Base-by-base conservation (phyloP, 2,797 vertebrate genomes). In the Glossophaga mutica region DNA sequence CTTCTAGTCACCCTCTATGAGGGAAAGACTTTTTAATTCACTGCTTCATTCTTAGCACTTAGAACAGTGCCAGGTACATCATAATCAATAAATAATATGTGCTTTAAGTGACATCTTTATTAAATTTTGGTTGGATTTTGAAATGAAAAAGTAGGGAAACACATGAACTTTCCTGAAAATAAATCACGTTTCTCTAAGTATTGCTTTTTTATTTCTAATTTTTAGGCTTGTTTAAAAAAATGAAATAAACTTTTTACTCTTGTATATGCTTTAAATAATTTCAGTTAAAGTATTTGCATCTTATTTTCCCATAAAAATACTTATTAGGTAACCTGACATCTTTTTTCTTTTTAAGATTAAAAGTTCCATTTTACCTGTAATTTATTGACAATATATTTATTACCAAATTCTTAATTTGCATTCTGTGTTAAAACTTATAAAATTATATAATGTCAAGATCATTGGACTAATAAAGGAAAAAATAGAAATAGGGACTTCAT, bases 281-380 rank as follows among this genome's bases (percentile, higher is more conserved):
- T 93, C 26, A 18, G 16, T 81, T 57, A 73, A 78, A 82, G 24
- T 78, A 83, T 78, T 77, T 74, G 9, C 50, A 52, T 87, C 82
- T 83, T 67, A 94, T 59, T 85, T 81, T 94, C 44, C 34, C 19
- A n/a, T 87, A 74, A 93, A 95, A 78, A 46, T 81, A 67, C n/a
- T 76, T 48, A 86, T 57, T 68, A 68, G 24, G n/a, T 74, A 91
- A 67, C 9, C 37, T 88, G 42, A n/a, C 37, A 48, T 92, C 1
- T 42, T 78, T 91, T 79, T 87, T 65, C 62, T 76, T 90, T 76
- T 81, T 68, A 68, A 82, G n/a, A 68, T 73, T 2, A 26, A 1
- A 70, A 87, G 71, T 92, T 88, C 26, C 9, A 52, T 57, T 92
- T 94, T 83, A 71, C 59, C 15, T 91, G 0, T 84, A 73, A 77